Conservation (phyloP, 2,797 vertebrate species). For the Sphenopsis melanotis region DNA sequence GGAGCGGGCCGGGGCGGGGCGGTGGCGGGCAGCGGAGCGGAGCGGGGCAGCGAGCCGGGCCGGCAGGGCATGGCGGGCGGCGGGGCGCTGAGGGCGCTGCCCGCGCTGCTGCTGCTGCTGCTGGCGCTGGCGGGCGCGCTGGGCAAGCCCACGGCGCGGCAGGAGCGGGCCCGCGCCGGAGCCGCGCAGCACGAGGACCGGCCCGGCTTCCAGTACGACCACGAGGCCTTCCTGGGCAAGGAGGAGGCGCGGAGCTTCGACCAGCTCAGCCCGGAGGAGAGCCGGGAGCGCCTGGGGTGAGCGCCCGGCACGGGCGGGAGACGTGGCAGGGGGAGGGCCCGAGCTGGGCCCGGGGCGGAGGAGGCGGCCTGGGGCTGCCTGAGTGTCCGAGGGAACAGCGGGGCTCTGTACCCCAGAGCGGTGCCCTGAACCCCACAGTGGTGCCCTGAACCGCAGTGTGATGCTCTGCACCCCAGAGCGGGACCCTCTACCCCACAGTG, state of each 20-base stretch:
- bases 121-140: slow-evolving; percentile 55
- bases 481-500: too few relatives aligned
- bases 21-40: neutral
- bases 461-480: neutral
- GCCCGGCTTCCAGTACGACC: slow-evolving; percentile 90
- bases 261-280: slow-evolving; percentile 92
- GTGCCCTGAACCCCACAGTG: neutral
- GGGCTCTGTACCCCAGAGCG: neutral
- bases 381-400: neutral
- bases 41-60: neutral
- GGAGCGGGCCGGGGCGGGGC: neutral
- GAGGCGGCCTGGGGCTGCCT: neutral
- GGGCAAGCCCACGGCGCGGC: slow-evolving; percentile 85
- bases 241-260: slow-evolving; percentile 93
- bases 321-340: slow-evolving; percentile 61
- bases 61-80: neutral
- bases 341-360: neutral
- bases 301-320: slow-evolving; percentile 36
- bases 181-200: slow-evolving; percentile 82
- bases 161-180: slow-evolving; percentile 84
- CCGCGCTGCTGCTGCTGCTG: slow-evolving; percentile 6
- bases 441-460: too few relatives aligned
- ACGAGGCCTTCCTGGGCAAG: slow-evolving; percentile 95
- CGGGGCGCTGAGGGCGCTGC: neutral
- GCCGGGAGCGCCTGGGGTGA: slow-evolving; percentile 89